Evolutionary conservation across 1,140 invertebrate genomes (phyloP).

Genomic region (Agrilus planipennis): DNA sequence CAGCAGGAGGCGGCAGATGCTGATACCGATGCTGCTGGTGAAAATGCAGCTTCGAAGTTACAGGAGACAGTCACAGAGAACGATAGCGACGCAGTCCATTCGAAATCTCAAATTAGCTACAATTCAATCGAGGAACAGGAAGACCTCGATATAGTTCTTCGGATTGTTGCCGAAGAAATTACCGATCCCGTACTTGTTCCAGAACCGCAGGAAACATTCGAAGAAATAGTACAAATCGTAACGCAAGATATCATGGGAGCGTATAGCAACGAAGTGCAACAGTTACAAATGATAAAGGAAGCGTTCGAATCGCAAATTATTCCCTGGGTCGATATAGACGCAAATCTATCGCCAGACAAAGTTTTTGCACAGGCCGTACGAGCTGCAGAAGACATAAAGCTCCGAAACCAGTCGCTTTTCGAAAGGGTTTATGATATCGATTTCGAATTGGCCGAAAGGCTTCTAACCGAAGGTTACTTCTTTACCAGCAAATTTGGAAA

Average conservation of each 20-base stretch:
- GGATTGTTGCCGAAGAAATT: conserved; percentile 22
- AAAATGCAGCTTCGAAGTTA: background rate
- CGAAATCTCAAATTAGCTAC: conserved; percentile 19
- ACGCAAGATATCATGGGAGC: conserved; percentile 32
- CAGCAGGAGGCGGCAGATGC: background rate
- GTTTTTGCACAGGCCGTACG: conserved; percentile 30
- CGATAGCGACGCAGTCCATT: conserved; percentile 3
- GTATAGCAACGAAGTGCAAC: conserved; percentile 32
- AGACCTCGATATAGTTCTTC: conserved; percentile 21
- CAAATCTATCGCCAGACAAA: conserved; percentile 27
- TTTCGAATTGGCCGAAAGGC: conserved; percentile 38
- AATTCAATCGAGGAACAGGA: conserved; percentile 27
- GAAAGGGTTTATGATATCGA: conserved; percentile 41
- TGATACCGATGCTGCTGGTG: conserved; percentile 2
- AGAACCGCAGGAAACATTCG: conserved; percentile 36
- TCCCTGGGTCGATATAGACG: conserved; percentile 33
- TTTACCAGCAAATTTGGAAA: conserved; percentile 45
- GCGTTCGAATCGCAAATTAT: conserved; percentile 34
- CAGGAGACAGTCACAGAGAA: conserved; percentile 4
- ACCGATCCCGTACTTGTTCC: conserved; percentile 35
- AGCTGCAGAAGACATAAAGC: conserved; percentile 30
- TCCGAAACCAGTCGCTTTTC: conserved; percentile 37
- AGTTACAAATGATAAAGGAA: conserved; percentile 25
- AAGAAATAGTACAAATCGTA: conserved; percentile 34
- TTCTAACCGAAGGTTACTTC: conserved; percentile 41